Percentiles rank a stretch among this genome's conserved stretches.
Evolutionary conservation across 2,113 vertebrate species (phyloP).

Genomic region (Anoura caudifer): DNA sequence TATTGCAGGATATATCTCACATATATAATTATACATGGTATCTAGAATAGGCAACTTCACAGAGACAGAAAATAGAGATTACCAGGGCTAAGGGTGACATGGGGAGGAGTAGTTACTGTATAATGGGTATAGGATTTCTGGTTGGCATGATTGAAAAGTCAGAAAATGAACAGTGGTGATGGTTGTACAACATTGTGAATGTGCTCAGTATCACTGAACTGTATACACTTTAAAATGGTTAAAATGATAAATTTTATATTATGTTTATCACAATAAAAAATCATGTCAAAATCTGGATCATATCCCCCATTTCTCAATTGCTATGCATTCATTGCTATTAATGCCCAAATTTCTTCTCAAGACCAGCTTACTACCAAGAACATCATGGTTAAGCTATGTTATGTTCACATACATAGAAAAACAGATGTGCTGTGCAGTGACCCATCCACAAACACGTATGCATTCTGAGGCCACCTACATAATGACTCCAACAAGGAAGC

Average conservation of each 20-base stretch:
- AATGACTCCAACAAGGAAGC: not conserved
- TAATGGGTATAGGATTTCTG: not conserved
- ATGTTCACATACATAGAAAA: not conserved
- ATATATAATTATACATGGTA: not conserved
- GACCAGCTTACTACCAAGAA: not conserved
- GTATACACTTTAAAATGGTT: not conserved
- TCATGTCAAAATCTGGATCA: not conserved
- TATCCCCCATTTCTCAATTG: not conserved
- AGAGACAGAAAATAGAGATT: not conserved
- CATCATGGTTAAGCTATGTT: not conserved
- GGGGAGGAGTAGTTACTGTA: not conserved
- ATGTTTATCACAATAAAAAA: not conserved
- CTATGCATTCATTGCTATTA: not conserved
- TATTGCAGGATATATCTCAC: not conserved
- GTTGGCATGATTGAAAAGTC: not conserved
- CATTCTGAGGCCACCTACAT: not conserved
- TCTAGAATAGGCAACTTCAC: not conserved
- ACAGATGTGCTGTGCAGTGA: not conserved
- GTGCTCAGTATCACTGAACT: not conserved
- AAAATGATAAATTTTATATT: not conserved
- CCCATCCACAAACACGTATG: not conserved
- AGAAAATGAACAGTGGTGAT: not conserved
- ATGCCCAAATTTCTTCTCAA: conserved; percentile 9
- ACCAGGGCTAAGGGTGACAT: not conserved
- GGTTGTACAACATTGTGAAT: not conserved